These are phyloP conservation scores for Vanessa cardui DNA, from an alignment of 2,888 invertebrate species.

Conservation along the genomic window DNA sequence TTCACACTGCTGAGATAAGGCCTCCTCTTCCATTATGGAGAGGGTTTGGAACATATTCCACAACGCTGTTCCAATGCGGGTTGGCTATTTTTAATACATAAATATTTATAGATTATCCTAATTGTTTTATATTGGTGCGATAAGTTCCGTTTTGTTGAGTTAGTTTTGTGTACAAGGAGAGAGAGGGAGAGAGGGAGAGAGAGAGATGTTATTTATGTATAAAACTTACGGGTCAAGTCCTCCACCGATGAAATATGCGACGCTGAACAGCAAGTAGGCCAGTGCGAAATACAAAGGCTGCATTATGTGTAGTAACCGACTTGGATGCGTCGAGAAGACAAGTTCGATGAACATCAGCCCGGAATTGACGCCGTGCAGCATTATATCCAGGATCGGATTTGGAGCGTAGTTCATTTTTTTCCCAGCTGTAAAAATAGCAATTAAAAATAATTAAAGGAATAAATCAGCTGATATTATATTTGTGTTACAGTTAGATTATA, in stretches of 20 bases:
- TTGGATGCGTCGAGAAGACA: conserved; percentile 87
- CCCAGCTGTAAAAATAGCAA: conserved; percentile 51
- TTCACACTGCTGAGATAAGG: too few relatives aligned
- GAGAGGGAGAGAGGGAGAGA: too few relatives aligned
- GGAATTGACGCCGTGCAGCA: conserved; percentile 86
- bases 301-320: conserved; percentile 83
- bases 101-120: too few relatives aligned
- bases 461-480: too few relatives aligned
- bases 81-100: too few relatives aligned
- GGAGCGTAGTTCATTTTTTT: conserved; percentile 65
- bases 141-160: too few relatives aligned
- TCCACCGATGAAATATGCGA: conserved; percentile 88
- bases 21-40: too few relatives aligned
- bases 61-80: too few relatives aligned
- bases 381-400: conserved; percentile 69
- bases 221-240: conserved; percentile 86
- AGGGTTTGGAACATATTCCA: too few relatives aligned
- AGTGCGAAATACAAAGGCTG: conserved; percentile 88
- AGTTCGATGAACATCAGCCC: conserved; percentile 89
- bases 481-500: too few relatives aligned
- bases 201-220: neutral
- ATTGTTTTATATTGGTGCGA: too few relatives aligned
- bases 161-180: too few relatives aligned
- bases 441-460: neutral
- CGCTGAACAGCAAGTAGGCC: conserved; percentile 87